Base-by-base conservation (phyloP, 2,888 invertebrate genomes). In the Macrosiphum euphorbiae region DNA sequence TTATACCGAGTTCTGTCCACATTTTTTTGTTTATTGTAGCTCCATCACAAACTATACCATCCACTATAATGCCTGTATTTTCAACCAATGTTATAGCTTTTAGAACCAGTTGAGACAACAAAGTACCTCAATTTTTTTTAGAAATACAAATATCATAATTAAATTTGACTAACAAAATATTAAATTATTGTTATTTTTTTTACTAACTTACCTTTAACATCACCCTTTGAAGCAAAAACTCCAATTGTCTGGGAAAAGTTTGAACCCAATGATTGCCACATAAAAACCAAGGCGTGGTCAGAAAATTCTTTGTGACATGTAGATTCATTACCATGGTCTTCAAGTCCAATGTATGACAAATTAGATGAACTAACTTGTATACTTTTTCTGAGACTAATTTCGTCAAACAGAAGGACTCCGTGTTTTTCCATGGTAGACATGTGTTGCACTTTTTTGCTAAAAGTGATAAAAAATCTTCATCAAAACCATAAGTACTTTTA, bases 401-500 rank as follows among this genome's bases (percentile, higher is more conserved):
- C 85, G 41, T 85, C 88, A 52, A 88, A 88, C n/a, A 88, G 16
- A 52, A 88, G 88, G 50, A 88, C 50, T 28, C 88, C 52, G 16
- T 88, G 88, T 26, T 52, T 88, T 88, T 88, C 88, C 52, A 26
- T 55, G 5, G 88, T 16, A 35, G 88, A 55, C 88, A 88, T 88
- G 41, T 52, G 55, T 55, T 88, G 55, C 24, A 88, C 88, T 88
- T 88, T 55, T 55, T 88, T 20, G 88, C 88, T 55, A 88, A 88
- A 88, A 88, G 88, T 35, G 88, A 52, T n/a, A 88, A 55, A 88
- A 88, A 55, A 55, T 88, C 55, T n/a, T 88, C 52, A 24, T 88
- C 88, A 55, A 88, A 88, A 88, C 88, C 55, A 88, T 55, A 88
- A 88, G 88, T 88, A 20, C 55, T 88, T 55, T 88, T 88, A 55